These are phyloP conservation scores for Phaetusa simplex DNA, from an alignment of 2,113 vertebrate species.

Conservation along the genomic window DNA sequence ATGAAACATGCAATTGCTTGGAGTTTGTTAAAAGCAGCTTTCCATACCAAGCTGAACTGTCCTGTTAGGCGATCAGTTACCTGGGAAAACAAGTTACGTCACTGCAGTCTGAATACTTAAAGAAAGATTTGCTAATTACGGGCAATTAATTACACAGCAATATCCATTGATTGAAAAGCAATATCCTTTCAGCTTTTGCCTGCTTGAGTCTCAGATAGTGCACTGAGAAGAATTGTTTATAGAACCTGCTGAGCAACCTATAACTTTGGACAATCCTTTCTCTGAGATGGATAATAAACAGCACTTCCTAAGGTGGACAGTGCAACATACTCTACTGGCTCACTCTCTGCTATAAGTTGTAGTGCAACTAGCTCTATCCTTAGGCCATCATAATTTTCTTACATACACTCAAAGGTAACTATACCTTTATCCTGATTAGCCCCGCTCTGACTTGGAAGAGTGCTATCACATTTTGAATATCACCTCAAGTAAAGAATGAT, in stretches of 20 bases:
- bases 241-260: not conserved
- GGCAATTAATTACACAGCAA: slow-evolving; percentile 26
- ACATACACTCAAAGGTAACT: not conserved
- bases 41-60: not conserved
- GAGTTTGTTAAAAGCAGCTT: not conserved
- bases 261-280: not conserved
- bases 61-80: not conserved
- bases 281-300: not conserved
- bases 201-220: not conserved
- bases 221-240: not conserved
- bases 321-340: not conserved
- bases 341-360: not conserved
- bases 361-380: not conserved
- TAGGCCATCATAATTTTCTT: not conserved
- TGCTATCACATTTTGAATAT: not conserved
- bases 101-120: not conserved
- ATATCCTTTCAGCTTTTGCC: not conserved
- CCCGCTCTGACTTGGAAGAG: not conserved
- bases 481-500: not conserved
- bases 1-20: not conserved
- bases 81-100: slow-evolving; percentile 6
- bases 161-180: not conserved
- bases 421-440: not conserved
- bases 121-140: slow-evolving; percentile 16
- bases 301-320: not conserved